Base-by-base conservation (phyloP, 2,888 invertebrate species). In the Clivina fossor region DNA sequence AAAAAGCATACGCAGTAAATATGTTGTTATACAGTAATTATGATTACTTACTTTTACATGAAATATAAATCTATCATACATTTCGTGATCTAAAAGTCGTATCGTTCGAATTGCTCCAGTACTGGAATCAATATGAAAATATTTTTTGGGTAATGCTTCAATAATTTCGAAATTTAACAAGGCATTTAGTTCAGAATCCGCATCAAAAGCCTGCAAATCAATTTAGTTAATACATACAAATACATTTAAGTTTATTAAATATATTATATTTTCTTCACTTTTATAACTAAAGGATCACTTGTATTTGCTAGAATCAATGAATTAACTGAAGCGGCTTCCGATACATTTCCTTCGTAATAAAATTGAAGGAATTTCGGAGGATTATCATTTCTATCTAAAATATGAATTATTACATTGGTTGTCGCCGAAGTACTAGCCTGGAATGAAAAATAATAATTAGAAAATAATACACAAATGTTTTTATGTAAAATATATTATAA, bases 381-480 rank as follows among this genome's bases (percentile, higher is more conserved):
- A 74, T 88, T 90, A 74, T 93, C 93, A 75, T 96, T 96, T 64
- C 83, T 82, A 75, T 96, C 95, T 59, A 93, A 75, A 58, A 95
- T 86, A 76, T 93, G 93, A 58, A 96, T 84, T 11, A 87, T 77
- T 20, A 93, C 85, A 64, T 78, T 81, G 60, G 88, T 86, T 11
- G 69, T 70, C 0, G 92, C 86, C 38, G 80, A 79, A 4, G 87
- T 86, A 22, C 82, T 81, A 22, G 83, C 82, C 80, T 80, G 66
- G 2, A 48, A 47, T 18, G 9, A 44, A 70, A 69, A 56, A 48
- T 53, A 41, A 58, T 57, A 32, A 43, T 53, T 20, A 18, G 9
- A 26, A 26, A 7, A 5, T 7, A 8, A 26, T 7, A 26, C 26
- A 26, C 26, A 5, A 26, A 7, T 26, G 8, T 7, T 26, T 7